Evolutionary conservation across 2,113 vertebrate species (phyloP).

Genomic region (Tragelaphus imberbis): DNA sequence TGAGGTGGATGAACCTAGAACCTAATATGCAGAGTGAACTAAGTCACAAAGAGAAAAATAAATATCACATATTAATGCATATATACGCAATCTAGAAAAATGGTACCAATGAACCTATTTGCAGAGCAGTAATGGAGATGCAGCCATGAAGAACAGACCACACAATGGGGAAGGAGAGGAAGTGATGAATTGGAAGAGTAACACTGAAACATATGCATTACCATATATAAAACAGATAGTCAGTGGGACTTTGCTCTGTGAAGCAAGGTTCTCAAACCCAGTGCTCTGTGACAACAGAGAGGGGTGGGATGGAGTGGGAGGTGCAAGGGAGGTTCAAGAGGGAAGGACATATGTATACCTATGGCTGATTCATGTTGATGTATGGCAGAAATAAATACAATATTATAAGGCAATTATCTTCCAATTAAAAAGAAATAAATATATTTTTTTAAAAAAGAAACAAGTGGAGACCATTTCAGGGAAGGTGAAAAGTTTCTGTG

Average conservation of each 20-base stretch:
- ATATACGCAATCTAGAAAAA: background rate
- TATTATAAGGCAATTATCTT: background rate
- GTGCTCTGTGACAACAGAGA: background rate
- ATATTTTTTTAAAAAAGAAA: background rate
- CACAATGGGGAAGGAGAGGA: background rate
- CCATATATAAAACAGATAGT: background rate
- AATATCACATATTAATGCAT: background rate
- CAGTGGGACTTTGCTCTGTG: background rate
- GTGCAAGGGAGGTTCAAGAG: background rate
- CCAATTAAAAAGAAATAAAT: background rate
- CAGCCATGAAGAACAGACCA: background rate
- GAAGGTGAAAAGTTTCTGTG: background rate
- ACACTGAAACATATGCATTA: background rate
- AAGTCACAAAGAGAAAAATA: background rate
- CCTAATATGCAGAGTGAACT: background rate
- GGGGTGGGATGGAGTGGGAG: background rate
- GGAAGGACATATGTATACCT: background rate
- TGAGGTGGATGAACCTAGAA: background rate
- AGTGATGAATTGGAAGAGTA: background rate
- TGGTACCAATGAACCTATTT: background rate
- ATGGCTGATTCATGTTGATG: background rate
- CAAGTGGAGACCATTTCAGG: background rate
- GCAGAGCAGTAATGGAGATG: background rate
- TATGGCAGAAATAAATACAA: background rate
- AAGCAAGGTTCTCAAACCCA: background rate